Evolutionary conservation across 2,888 invertebrate genomes (phyloP), one percentile per base, ranked within the genome.

Genomic region (Allophyes oxyacanthae): DNA sequence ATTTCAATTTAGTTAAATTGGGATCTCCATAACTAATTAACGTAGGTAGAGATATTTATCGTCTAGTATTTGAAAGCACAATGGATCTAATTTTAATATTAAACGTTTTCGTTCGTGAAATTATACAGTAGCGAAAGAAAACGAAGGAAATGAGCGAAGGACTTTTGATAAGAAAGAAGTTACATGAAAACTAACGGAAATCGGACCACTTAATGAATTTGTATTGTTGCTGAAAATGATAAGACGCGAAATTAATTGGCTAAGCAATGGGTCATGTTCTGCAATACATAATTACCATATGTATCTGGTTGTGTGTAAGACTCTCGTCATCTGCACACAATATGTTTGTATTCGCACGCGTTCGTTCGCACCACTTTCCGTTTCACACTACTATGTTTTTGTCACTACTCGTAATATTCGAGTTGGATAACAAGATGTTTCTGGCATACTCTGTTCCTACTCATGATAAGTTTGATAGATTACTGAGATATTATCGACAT

Each of bases 291-390:
- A 73, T 67, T 65, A 65, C 46, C 43, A 62, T 54, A 50, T 50
- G 59, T 62, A 54, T 55, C 44, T 56, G 20, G 45, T 43, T 50
- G 55, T 70, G 62, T 61, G 69, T 69, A 65, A 70, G 53, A 58
- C 49, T 57, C 63, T 62, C 60, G 72, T 72, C 80, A 83, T 85
- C 82, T 80, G 78, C 79, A 83, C 72, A 88, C 87, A 88, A 85
- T 87, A 77, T 82, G 83, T 78, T 77, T 58, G 76, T 64, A 71
- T 79, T 91, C 91, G 77, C 91, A 91, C 89, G 89, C 78, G 84
- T 81, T 83, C 83, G 69, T 87, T 89, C 83, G 83, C 86, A 87
- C 79, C 79, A 85, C 89, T 90, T 89, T 91, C 89, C 74, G 84
- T 90, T 90, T 89, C 86, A 75, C 79, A 75, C 77, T 78, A 75